Conservation (phyloP, 2,113 vertebrate species). For the Morphnarchus princeps region DNA sequence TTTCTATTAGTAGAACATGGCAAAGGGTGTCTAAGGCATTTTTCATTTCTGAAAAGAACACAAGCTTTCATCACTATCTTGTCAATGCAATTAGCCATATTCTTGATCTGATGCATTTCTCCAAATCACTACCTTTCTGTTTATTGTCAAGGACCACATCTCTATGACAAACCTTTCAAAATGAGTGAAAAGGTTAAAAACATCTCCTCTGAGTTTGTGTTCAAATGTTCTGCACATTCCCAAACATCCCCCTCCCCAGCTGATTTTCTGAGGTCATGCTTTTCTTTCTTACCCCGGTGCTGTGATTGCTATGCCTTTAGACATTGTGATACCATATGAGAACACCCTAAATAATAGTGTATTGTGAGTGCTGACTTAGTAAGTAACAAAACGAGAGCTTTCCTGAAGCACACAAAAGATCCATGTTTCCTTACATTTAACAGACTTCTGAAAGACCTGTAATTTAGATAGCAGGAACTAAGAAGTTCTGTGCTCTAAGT, state of each 20-base stretch:
- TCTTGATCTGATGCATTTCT: neutral
- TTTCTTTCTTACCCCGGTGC: neutral
- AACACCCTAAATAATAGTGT: neutral
- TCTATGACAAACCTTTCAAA: constrained; percentile 1
- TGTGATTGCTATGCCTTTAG: neutral
- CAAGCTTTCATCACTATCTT: neutral
- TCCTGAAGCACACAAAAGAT: constrained; percentile 25
- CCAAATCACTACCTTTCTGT: neutral
- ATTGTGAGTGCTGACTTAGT: neutral
- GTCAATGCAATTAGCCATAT: neutral
- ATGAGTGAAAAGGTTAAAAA: constrained; percentile 46
- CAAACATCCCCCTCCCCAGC: neutral
- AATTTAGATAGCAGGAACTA: constrained; percentile 26
- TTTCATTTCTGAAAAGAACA: constrained; percentile 15
- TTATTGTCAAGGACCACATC: neutral
- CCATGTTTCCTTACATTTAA: neutral
- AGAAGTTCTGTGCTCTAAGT: neutral
- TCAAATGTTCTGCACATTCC: neutral
- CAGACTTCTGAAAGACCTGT: constrained; percentile 18
- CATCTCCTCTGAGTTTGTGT: neutral
- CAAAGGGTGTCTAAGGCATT: neutral
- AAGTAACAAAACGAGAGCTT: neutral
- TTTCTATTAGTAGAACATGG: constrained; percentile 7
- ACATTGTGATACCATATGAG: neutral
- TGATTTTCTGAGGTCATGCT: neutral